These are phyloP conservation scores for Dipus sagitta DNA, from an alignment of 2,797 vertebrate species.

Conservation along the genomic window DNA sequence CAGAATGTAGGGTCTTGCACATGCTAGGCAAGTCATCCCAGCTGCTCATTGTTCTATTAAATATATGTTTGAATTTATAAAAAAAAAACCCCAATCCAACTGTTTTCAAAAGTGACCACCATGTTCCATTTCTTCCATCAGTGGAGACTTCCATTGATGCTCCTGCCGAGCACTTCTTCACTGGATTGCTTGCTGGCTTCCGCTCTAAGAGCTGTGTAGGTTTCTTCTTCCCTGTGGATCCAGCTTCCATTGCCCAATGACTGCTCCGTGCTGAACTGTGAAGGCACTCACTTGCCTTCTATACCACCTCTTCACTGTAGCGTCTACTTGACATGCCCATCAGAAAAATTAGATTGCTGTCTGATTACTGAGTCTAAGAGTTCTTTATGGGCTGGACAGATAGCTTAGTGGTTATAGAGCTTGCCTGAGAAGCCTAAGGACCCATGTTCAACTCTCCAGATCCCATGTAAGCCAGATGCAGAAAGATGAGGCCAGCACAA, in stretches of 20 bases:
- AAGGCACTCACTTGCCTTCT: background rate
- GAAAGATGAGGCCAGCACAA: too few species aligned
- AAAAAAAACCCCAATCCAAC: slow-evolving; percentile 1
- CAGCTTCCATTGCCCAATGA: background rate
- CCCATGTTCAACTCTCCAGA: too few species aligned
- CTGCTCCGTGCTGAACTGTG: background rate
- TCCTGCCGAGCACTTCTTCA: background rate
- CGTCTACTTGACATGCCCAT: background rate
- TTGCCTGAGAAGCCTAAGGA: too few species aligned
- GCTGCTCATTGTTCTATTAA: background rate
- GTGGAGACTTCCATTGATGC: background rate
- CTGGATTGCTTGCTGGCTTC: background rate
- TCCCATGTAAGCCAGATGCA: too few species aligned
- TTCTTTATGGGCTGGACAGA: background rate
- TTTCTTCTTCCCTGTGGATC: background rate
- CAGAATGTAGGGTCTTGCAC: too few species aligned
- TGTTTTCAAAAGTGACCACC: background rate
- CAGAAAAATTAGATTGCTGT: slow-evolving; percentile 17
- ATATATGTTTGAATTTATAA: background rate
- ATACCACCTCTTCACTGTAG: background rate
- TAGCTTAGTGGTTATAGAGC: too few species aligned
- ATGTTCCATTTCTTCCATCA: background rate
- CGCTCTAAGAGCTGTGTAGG: background rate
- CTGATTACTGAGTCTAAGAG: slow-evolving; percentile 40
- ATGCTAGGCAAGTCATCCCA: too few species aligned